Base-by-base conservation (phyloP, 92 coral and sea anemone species). In the Palythoa caribaeorum region DNA sequence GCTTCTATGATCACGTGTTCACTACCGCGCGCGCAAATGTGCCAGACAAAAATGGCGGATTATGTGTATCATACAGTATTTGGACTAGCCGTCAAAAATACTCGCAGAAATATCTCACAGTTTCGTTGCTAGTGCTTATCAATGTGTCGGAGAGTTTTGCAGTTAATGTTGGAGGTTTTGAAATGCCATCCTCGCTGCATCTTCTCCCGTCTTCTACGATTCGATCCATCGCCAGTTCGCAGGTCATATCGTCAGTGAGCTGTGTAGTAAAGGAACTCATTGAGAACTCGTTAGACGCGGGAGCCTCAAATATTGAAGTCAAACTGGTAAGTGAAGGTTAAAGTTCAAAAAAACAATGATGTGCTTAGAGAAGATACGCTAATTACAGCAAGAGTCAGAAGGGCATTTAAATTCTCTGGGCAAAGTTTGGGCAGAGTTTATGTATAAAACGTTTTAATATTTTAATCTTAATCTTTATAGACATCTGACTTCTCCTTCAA, bases 271-370 rank as follows among this genome's bases (percentile, higher is more conserved):
- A 97, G 83, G 99, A 97, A 86, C 94, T 97, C 47, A 88, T 97
- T 9, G 99, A 97, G 74, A 97, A 97, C 79, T 88, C 99, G 8
- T 89, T 97, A n/a, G 99, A 97, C 89, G 99, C 99, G 37, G 95
- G 96, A 9, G 99, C 99, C 47, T 86, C 92, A 12, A 95, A 86
- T 80, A 76, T 97, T 13, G 97, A 95, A 86, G 89, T 97, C 60
- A 97, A 94, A 85, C 88, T 97, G 93, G 99, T 97, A 71, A 72
- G 97, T 89, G 14, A 13, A 10, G 19, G 17, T 20, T 7, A n/a
- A 20, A 79, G 71, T 44, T 77, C 65, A 36, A 53, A 36, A 44
- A 44, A 44, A 4, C 6, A 17, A 3, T 20, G 9, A 65, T 53
- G 63, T 16, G 35, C 17, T 35, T 87, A 5, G n/a, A 5, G 2